Conservation (phyloP, 2,113 vertebrate species). For the Osmerus mordax region DNA sequence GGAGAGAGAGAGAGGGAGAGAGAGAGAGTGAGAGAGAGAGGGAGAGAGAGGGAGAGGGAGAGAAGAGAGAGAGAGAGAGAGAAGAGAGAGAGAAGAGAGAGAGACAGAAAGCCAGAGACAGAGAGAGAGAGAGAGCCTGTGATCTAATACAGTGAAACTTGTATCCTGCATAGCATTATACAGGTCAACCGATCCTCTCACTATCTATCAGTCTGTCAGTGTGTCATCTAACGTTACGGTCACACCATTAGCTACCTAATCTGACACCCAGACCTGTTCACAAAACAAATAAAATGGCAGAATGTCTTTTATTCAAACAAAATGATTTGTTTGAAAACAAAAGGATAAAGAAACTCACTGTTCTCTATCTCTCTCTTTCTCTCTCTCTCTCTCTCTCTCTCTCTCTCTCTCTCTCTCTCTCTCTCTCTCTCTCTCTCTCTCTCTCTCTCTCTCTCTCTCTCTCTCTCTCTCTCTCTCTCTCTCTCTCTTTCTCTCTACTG, state of each 20-base stretch:
- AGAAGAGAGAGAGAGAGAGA: not conserved
- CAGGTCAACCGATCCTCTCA: not conserved
- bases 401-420: not conserved
- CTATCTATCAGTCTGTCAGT: no score
- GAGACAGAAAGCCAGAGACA: not conserved
- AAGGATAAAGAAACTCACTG: not conserved
- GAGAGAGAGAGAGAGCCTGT: not conserved
- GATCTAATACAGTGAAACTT: not conserved
- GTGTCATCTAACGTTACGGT: no score
- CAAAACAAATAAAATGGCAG: not conserved
- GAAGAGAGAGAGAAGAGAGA: not conserved
- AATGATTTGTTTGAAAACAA: no score
- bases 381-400: not conserved
- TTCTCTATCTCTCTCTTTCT: not conserved
- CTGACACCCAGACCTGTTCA: conserved; percentile 10
- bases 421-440: not conserved
- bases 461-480: not conserved
- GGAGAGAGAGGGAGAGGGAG: not conserved
- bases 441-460: not conserved
- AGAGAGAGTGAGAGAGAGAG: not conserved
- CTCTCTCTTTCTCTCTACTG: not conserved
- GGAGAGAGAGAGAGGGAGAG: not conserved
- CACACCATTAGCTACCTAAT: not conserved
- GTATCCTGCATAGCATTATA: not conserved
- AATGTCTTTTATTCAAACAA: no score